Base-by-base conservation (phyloP, 2,888 invertebrate species). In the Pseudococcus jackbeardsleyi region DNA sequence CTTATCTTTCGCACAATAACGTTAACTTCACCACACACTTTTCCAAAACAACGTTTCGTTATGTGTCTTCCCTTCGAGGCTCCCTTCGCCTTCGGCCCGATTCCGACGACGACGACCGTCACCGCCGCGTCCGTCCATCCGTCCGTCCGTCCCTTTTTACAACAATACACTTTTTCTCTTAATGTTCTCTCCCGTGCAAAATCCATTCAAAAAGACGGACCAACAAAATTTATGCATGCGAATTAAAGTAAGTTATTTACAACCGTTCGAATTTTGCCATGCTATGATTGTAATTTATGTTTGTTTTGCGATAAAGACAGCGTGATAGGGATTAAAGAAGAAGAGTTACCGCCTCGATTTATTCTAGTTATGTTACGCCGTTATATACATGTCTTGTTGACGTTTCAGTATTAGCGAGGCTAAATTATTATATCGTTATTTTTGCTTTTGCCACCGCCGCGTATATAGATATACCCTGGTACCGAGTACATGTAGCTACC, bases 221-320 rank as follows among this genome's bases (percentile, higher is more conserved):
- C 84, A 85, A 84, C 84, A 68, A 68, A 88, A 88, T 88, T 88
- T 88, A 88, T 88, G 88, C 85, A 84, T 68, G 68, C 84, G 88
- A 88, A 88, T 88, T 88, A 88, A 88, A 88, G 72, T 88, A 88
- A 88, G 88, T 88, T 88, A 88, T 88, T 88, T 88, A 88, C 84
- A 68, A 88, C 85, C 59, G 84, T 82, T 64, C 48, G 77, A 86
- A 77, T 86, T 77, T 77, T 54, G 39, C 54, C 82, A 33, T 77
- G 82, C 48, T 77, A 26, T 88, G 88, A 88, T 88, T 77, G 88
- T 88, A 82, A 82, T 88, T 88, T 77, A 88, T 77, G 79, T 88
- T 88, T 82, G 88, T 88, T 72, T 77, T 79, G 54, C 88, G 48
- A 82, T 50, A 88, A 88, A 88, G 88, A 39, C 48, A 79, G 59